phyloP scores from a whole-genome alignment of 1,140 invertebrate genomes.

The Harpegnathos saltator region DNA sequence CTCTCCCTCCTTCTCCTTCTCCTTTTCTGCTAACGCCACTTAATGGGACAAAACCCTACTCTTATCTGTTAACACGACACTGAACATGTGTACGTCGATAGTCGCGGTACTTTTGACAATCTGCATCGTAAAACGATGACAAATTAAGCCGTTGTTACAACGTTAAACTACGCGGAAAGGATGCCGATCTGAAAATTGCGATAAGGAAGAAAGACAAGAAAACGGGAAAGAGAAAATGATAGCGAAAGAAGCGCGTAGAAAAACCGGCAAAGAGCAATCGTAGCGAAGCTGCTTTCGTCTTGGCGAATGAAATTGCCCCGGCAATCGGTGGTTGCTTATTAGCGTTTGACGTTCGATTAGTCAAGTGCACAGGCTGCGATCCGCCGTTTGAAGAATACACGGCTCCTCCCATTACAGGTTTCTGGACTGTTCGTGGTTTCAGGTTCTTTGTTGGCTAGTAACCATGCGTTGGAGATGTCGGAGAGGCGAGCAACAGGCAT shows the following conservation, averaged over 20 bases:
- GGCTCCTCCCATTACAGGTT: conserved; percentile 79
- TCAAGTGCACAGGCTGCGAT: conserved; percentile 79
- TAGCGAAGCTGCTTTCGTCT: conserved; percentile 70
- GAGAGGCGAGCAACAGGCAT: conserved; percentile 80
- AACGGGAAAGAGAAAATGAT: neutral
- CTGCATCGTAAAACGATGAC: neutral
- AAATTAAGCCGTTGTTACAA: neutral
- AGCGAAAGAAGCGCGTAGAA: conserved; percentile 30
- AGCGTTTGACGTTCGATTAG: conserved; percentile 85
- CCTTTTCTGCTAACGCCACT: conserved; percentile 44
- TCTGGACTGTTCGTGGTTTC: conserved; percentile 44
- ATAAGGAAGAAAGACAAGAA: neutral
- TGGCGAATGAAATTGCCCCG: conserved; percentile 78
- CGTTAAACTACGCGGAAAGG: conserved; percentile 10
- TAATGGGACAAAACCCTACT: conserved; percentile 55
- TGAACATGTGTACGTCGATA: conserved; percentile 41
- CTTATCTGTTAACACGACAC: conserved; percentile 59
- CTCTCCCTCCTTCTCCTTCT: conserved; percentile 30
- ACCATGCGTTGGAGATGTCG: conserved; percentile 63
- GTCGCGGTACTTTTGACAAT: neutral
- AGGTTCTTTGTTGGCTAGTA: conserved; percentile 41
- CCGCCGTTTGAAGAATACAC: conserved; percentile 73
- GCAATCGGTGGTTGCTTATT: conserved; percentile 84
- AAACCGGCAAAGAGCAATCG: conserved; percentile 63
- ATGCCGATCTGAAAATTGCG: neutral